phyloP scores from a whole-genome alignment of 1,140 invertebrate genomes.

The Ephestia elutella region DNA sequence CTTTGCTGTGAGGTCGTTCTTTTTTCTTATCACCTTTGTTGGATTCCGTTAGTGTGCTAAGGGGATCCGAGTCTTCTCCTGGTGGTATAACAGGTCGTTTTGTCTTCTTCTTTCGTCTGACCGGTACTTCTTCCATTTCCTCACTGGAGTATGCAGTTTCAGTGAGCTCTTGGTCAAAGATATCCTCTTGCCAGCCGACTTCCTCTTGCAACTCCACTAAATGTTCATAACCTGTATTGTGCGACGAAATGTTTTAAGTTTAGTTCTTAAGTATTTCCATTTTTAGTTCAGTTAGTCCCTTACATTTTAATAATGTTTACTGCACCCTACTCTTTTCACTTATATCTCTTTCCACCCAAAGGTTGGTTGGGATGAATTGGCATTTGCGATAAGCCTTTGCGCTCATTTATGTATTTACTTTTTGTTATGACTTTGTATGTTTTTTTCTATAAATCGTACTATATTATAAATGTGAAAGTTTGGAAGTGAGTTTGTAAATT shows the following conservation, averaged over 20 bases:
- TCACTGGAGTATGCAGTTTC: conserved; percentile 25
- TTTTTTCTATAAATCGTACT: no score
- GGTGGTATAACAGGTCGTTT: conserved; percentile 16
- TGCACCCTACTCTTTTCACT: no score
- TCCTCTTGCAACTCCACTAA: conserved; percentile 58
- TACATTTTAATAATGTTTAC: no score
- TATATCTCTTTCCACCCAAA: no score
- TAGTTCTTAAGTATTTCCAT: neutral
- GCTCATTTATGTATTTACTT: no score
- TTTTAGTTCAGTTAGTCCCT: no score
- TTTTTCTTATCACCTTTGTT: conserved; percentile 33
- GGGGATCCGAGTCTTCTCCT: conserved; percentile 45
- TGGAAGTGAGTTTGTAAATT: no score
- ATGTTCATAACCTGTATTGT: conserved; percentile 63
- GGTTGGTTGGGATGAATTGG: no score
- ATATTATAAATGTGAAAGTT: no score
- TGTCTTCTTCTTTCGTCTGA: conserved; percentile 36
- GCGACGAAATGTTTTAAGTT: neutral
- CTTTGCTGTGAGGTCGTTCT: conserved; percentile 40
- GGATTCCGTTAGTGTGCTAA: conserved; percentile 33
- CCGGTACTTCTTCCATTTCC: conserved; percentile 13
- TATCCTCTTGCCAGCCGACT: conserved; percentile 37
- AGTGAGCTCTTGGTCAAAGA: conserved; percentile 25
- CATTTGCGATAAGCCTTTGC: no score
- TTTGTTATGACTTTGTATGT: no score